Evolutionary conservation across 2,888 invertebrate species (phyloP), one percentile per base, ranked within the genome.

Genomic region (Phalera bucephala): DNA sequence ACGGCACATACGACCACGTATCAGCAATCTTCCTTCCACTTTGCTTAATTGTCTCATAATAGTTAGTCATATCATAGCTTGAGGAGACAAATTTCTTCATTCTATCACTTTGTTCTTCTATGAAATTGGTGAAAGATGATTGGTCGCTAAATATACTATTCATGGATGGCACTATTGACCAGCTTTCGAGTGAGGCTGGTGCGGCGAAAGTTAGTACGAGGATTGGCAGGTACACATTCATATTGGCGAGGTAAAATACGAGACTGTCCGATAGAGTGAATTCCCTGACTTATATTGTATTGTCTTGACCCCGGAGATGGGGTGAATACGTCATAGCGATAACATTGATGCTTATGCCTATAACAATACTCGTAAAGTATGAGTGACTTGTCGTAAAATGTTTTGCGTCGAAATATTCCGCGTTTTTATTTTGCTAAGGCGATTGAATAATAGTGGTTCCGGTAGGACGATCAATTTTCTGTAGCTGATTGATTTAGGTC

Each of bases 21-120:
- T 80, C 73, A 0, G 64, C 47, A 1, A 79, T 51, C 31, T 70
- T 72, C 20, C 62, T 61, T 8, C 77, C 74, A 21, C 45, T 76
- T 23, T 72, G 67, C 28, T 76, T 67, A 1, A 81, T 54, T 35
- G 48, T 67, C 23, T 79, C 70, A 0, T 81, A 58, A 40, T 81
- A 85, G 17, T 38, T 72, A 35, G 70, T 74, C 1, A 83, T 56
- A 33, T 80, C 35, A 13, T 72, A 72, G 33, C 72, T 63, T 5
- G 52, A 45, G 4, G 45, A 64, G 21, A 79, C 60, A 21, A 77
- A 70, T 0, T 60, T 44, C 20, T 68, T 69, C 42, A 81, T 64
- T 40, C 64, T 69, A n/a, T 60, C 40, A 34, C 55, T 57, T 33
- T 67, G 60, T 38, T 56, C 45, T 42, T 58, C 39, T 6, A 71